phyloP scores from a whole-genome alignment of 2,888 invertebrate species.

The Epirrita christyi region DNA sequence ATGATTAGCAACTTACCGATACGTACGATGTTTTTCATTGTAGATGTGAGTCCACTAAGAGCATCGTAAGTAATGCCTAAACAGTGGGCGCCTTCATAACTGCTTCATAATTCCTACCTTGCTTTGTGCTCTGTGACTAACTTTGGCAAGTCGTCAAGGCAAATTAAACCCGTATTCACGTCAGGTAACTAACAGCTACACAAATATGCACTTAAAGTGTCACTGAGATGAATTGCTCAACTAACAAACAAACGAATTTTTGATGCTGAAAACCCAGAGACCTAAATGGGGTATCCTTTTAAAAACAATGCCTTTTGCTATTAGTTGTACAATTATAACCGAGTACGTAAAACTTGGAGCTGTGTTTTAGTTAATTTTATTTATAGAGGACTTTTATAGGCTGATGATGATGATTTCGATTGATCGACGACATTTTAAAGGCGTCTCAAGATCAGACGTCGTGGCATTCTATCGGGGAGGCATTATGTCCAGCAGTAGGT shows the following conservation, averaged over 20 bases:
- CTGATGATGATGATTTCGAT: no score
- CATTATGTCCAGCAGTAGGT: no score
- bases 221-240: conserved; percentile 65
- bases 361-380: background rate
- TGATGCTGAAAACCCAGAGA: conserved; percentile 47
- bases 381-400: background rate
- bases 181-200: conserved; percentile 53
- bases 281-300: conserved; percentile 42
- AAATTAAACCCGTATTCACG: conserved; percentile 61
- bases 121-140: conserved; percentile 5
- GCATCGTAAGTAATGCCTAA: background rate
- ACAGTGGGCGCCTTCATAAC: background rate
- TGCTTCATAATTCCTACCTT: conserved; percentile 9
- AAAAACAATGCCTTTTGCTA: conserved; percentile 14
- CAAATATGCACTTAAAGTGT: conserved; percentile 72
- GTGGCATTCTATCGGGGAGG: no score
- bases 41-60: background rate
- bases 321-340: background rate
- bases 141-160: conserved; percentile 19
- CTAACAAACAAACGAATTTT: conserved; percentile 56
- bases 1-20: no score
- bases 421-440: no score
- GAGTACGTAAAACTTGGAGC: background rate
- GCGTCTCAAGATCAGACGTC: no score
- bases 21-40: no score